Evolutionary conservation across 2,113 vertebrate genomes (phyloP).

Genomic region (Rafetus swinhoei): DNA sequence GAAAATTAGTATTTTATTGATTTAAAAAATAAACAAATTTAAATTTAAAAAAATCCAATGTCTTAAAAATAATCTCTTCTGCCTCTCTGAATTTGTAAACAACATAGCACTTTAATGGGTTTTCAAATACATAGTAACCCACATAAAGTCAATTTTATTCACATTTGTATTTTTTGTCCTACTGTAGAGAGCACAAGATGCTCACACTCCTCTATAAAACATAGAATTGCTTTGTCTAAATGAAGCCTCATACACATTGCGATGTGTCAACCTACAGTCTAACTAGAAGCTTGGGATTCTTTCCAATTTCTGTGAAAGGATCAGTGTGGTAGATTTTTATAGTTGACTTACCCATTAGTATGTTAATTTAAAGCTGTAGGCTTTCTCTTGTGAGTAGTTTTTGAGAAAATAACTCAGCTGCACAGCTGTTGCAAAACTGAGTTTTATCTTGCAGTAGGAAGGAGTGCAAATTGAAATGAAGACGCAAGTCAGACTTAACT

Average conservation of each 20-base stretch:
- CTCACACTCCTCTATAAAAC: too few relatives aligned
- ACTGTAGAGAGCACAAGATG: neutral
- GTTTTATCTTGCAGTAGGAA: neutral
- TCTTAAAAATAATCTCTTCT: too few relatives aligned
- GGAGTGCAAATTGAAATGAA: neutral
- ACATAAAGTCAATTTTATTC: neutral
- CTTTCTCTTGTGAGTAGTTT: neutral
- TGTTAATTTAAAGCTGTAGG: neutral
- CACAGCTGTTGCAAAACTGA: conserved; percentile 31
- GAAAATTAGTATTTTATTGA: too few relatives aligned
- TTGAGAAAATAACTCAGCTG: neutral
- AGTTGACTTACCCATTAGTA: neutral
- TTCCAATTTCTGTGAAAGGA: neutral
- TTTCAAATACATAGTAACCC: neutral
- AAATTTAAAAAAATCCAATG: too few relatives aligned
- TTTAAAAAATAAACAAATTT: too few relatives aligned
- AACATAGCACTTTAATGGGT: neutral
- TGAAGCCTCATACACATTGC: neutral
- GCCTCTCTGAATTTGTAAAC: neutral
- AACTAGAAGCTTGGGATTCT: neutral
- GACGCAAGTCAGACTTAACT: neutral
- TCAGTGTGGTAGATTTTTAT: neutral
- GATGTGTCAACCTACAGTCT: neutral
- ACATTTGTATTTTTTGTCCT: neutral
- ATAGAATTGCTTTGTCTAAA: neutral